phyloP scores from a whole-genome alignment of 2,797 vertebrate species.

The Pempheris klunzingeri region DNA sequence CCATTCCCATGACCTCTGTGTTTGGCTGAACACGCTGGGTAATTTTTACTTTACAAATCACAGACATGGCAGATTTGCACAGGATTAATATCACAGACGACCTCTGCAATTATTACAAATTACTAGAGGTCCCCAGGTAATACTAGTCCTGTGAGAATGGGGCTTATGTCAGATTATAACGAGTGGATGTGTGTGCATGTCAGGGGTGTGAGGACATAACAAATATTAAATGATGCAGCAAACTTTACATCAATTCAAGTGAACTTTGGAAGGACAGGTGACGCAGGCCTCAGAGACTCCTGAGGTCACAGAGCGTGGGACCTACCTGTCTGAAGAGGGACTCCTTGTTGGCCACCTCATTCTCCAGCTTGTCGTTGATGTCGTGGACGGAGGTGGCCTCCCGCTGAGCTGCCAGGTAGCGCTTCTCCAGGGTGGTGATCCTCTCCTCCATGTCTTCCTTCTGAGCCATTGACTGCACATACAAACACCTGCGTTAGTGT shows the following conservation, averaged over 20 bases:
- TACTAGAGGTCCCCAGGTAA: no score
- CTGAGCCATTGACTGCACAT: constrained; percentile 92
- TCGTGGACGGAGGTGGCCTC: constrained; percentile 98
- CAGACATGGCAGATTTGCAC: no score
- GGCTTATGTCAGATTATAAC: background rate
- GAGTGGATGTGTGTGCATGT: background rate
- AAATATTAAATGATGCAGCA: background rate
- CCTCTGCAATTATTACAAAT: no score
- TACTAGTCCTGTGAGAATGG: no score
- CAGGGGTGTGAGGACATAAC: background rate
- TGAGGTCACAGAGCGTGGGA: background rate
- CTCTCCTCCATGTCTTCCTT: constrained; percentile 99
- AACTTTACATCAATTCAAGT: background rate
- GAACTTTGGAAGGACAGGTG: background rate
- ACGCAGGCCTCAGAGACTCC: background rate
- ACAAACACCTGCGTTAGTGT: constrained; percentile 14
- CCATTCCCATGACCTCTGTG: no score
- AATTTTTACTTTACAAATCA: no score
- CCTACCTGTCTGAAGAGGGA: constrained; percentile 93
- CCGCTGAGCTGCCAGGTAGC: constrained; percentile 96
- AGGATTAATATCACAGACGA: no score
- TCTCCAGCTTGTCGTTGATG: constrained; percentile 98
- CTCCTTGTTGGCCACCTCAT: constrained; percentile 97
- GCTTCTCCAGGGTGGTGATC: constrained; percentile 97
- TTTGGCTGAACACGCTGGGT: no score